Evolutionary conservation across 2,113 vertebrate species (phyloP).

Genomic region (Aspidoscelis tigris): DNA sequence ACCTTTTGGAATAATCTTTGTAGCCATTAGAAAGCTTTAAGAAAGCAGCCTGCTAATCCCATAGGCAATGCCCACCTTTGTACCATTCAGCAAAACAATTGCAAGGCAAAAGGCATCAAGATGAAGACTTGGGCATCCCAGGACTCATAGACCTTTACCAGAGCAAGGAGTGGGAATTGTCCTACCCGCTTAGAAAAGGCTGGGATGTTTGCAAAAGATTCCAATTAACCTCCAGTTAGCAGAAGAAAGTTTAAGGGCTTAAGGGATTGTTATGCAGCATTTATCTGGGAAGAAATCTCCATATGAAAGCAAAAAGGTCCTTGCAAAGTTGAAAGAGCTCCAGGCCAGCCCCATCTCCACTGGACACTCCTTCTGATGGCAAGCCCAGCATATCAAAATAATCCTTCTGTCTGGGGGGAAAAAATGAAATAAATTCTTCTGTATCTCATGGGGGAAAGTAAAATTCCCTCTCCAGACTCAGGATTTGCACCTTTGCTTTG

Average conservation of each 20-base stretch:
- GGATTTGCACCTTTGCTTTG: neutral
- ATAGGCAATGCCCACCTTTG: neutral
- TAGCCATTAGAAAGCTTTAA: neutral
- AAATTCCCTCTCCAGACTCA: neutral
- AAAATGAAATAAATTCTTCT: neutral
- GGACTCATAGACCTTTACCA: neutral
- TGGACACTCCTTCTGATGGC: neutral
- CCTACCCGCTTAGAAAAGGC: neutral
- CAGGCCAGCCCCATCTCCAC: neutral
- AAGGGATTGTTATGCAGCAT: neutral
- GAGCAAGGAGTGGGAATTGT: neutral
- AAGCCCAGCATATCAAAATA: neutral
- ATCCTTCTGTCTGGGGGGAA: neutral
- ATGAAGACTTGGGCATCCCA: conserved; percentile 34
- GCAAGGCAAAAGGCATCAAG: conserved; percentile 34
- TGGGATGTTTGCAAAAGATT: neutral
- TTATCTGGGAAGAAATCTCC: neutral
- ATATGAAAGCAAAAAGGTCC: neutral
- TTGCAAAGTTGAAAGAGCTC: neutral
- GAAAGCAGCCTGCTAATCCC: neutral
- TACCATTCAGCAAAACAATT: conserved; percentile 48
- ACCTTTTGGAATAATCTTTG: neutral
- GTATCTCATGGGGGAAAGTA: neutral
- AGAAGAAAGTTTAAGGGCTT: conserved; percentile 18
- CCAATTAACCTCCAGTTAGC: neutral